Base-by-base conservation (phyloP, 1,140 invertebrate genomes). In the Colletes latitarsis region DNA sequence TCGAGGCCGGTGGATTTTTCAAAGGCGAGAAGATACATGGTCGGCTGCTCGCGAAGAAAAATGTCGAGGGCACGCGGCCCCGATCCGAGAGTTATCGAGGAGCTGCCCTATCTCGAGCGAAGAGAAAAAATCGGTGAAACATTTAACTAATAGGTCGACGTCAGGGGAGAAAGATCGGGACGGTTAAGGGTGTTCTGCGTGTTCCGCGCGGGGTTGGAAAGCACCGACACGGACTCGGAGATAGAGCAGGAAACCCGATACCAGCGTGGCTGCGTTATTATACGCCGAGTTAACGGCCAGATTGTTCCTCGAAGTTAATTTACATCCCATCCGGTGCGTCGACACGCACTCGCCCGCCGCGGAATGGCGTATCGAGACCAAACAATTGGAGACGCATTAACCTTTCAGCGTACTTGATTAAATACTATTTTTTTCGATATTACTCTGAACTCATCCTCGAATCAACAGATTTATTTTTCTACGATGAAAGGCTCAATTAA, bases 271-370 rank as follows among this genome's bases (percentile, higher is more conserved):
- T 77, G 81, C 75, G 81, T 84, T 85, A 89, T 89, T 89, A 88
- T 77, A 83, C 87, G 72, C 63, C 71, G 79, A 89, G 81, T 88
- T 85, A 88, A 84, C 82, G 69, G 67, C 81, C 78, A 87, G 85
- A 87, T 85, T 84, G 85, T 89, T 89, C 81, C 82, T 82, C 87
- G 82, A 83, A 87, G 87, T 88, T 89, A 83, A 90, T 90, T 89
- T 85, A 82, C 88, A 78, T 87, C 72, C 77, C 76, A 74, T 69
- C 46, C 17, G 72, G 15, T n/a, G 15, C 63, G 39, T 67, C 14
- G 49, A 17, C 6, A 5, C 63, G 53, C 41, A 14, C 15, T 4
- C 8, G 49, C 49, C 0, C 9, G 49, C 8, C 49, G 8, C 49
- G 49, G 17, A 60, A 52, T 15, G 15, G 41, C 5, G 0, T 55